These are phyloP conservation scores for Drosophila fungiperda DNA, from an alignment of 2,888 invertebrate species.

Conservation along the genomic window DNA sequence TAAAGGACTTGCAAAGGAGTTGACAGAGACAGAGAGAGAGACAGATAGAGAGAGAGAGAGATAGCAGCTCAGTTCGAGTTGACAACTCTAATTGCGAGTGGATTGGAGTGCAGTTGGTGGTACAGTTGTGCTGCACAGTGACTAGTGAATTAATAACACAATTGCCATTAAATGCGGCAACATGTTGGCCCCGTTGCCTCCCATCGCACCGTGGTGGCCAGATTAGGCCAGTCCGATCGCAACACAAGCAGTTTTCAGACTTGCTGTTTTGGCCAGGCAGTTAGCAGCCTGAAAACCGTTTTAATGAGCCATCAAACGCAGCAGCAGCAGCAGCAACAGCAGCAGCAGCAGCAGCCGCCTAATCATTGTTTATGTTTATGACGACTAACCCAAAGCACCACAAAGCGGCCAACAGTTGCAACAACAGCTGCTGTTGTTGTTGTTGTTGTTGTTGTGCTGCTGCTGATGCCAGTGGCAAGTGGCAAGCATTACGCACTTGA, in stretches of 20 bases:
- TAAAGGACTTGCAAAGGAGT: neutral
- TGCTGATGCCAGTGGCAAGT: constrained; percentile 18
- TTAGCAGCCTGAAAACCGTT: constrained; percentile 62
- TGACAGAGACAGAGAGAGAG: neutral
- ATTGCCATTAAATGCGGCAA: constrained; percentile 8
- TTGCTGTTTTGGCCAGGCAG: constrained; percentile 9
- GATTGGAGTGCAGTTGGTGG: neutral
- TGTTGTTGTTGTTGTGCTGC: neutral
- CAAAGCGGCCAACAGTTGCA: constrained; percentile 7
- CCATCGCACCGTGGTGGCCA: neutral
- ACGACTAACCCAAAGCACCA: constrained; percentile 27
- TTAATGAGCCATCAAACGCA: constrained; percentile 66
- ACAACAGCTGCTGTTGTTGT: neutral
- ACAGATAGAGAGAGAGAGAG: neutral
- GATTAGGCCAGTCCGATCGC: constrained; percentile 16
- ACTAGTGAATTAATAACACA: constrained; percentile 49
- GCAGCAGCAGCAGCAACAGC: constrained; percentile 28
- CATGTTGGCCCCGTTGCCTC: neutral
- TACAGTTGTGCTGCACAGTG: constrained; percentile 33
- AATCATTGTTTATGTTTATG: constrained; percentile 78
- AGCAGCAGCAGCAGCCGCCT: constrained; percentile 49
- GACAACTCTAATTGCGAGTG: constrained; percentile 10
- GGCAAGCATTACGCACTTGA: constrained; percentile 44
- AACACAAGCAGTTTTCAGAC: neutral
- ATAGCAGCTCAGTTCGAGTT: constrained; percentile 4